phyloP scores from a whole-genome alignment of 2,797 vertebrate species.

The Anabacerthia variegaticeps region DNA sequence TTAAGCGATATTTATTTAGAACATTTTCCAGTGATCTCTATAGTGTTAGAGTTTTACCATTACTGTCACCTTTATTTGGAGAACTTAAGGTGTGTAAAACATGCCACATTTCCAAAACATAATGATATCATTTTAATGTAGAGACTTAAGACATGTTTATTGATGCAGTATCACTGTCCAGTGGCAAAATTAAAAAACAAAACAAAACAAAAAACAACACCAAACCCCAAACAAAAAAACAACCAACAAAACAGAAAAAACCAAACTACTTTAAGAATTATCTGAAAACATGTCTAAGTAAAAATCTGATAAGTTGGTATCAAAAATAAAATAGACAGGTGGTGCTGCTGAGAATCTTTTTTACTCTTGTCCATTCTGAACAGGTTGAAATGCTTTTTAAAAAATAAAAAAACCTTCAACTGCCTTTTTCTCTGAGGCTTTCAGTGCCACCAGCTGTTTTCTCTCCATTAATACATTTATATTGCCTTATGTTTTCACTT shows the following conservation, averaged over 20 bases:
- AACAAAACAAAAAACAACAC: too few species aligned
- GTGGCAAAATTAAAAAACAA: neutral
- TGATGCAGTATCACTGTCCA: neutral
- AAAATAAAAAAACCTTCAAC: neutral
- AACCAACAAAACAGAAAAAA: neutral
- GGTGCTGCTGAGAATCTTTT: neutral
- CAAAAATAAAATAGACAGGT: conserved; percentile 7
- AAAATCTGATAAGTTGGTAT: neutral
- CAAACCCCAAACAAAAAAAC: neutral
- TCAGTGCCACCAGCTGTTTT: conserved; percentile 27
- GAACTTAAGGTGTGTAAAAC: neutral
- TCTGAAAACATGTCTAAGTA: neutral
- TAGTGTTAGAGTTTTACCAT: neutral
- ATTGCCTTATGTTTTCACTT: neutral
- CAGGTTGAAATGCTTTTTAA: neutral
- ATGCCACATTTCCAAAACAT: neutral
- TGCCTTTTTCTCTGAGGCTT: neutral
- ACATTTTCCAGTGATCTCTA: neutral
- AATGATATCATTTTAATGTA: neutral
- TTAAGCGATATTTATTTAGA: neutral
- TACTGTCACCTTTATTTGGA: neutral
- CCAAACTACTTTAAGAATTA: neutral
- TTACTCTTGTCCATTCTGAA: neutral
- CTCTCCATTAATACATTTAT: conserved; percentile 11
- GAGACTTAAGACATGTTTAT: neutral